Conservation (phyloP, 2,797 vertebrate genomes). For the Hephaestus fuliginosus region DNA sequence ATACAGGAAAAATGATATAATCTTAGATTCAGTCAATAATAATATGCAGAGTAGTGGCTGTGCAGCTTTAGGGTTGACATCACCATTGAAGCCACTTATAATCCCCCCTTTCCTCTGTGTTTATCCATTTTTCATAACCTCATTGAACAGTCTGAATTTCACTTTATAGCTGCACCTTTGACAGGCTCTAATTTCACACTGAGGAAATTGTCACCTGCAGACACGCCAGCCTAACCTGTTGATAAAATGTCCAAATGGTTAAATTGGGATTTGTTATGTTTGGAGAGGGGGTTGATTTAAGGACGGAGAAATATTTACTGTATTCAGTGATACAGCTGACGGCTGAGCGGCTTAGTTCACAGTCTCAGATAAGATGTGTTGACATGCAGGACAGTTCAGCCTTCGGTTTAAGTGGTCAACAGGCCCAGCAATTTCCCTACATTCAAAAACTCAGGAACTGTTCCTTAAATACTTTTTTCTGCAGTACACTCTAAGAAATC, state of each 20-base stretch:
- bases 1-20: constrained; percentile 31
- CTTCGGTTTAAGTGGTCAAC: not conserved
- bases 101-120: constrained; percentile 34
- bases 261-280: constrained; percentile 18
- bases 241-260: not conserved
- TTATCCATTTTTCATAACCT: constrained; percentile 56
- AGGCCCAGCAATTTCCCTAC: not conserved
- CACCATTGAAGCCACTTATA: constrained; percentile 43
- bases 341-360: not conserved
- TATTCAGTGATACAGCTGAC: not conserved
- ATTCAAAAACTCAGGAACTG: not conserved
- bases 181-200: constrained; percentile 62
- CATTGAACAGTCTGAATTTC: constrained; percentile 54
- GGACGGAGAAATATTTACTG: not conserved
- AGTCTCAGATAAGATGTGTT: constrained; percentile 5
- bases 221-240: constrained; percentile 7
- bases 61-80: constrained; percentile 55
- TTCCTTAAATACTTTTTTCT: no score
- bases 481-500: no score
- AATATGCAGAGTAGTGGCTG: constrained; percentile 57
- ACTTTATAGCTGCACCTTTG: constrained; percentile 46
- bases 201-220: constrained; percentile 51
- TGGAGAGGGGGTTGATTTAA: not conserved
- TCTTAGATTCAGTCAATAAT: constrained; percentile 47
- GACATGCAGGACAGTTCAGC: not conserved